These are phyloP conservation scores for Hecatera dysodea DNA, from an alignment of 2,888 invertebrate genomes.

Conservation along the genomic window DNA sequence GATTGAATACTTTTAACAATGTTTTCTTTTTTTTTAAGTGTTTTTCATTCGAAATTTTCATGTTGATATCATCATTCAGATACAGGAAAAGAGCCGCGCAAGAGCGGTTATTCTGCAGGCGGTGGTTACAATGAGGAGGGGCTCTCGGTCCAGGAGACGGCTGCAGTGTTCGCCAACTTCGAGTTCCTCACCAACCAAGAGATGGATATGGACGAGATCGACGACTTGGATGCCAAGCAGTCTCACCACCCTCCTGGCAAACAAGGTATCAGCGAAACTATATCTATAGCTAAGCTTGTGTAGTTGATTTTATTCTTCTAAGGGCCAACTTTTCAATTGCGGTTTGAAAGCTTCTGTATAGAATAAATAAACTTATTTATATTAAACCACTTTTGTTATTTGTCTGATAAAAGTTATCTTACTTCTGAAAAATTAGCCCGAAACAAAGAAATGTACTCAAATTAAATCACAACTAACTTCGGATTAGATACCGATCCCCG, in stretches of 20 bases:
- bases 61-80: slow-evolving; percentile 32
- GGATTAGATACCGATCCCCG: too few species aligned
- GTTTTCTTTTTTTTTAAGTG: too few species aligned
- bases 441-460: neutral
- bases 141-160: slow-evolving; percentile 92
- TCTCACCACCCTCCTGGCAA: slow-evolving; percentile 83
- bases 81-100: slow-evolving; percentile 79
- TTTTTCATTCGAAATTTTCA: slow-evolving; percentile 6
- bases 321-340: neutral
- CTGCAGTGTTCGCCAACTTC: slow-evolving; percentile 98
- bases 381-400: too few species aligned
- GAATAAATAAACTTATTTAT: too few species aligned
- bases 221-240: slow-evolving; percentile 93
- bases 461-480: neutral
- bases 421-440: neutral
- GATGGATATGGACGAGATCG: slow-evolving; percentile 97
- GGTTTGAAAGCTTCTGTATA: neutral
- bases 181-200: slow-evolving; percentile 97
- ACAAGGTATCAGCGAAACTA: slow-evolving; percentile 75
- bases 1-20: too few species aligned
- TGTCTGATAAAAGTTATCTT: too few species aligned
- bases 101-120: slow-evolving; percentile 78
- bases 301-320: neutral
- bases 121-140: slow-evolving; percentile 86
- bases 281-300: neutral